phyloP scores from a whole-genome alignment of 2,797 vertebrate species.

The Erpetoichthys calabaricus region DNA sequence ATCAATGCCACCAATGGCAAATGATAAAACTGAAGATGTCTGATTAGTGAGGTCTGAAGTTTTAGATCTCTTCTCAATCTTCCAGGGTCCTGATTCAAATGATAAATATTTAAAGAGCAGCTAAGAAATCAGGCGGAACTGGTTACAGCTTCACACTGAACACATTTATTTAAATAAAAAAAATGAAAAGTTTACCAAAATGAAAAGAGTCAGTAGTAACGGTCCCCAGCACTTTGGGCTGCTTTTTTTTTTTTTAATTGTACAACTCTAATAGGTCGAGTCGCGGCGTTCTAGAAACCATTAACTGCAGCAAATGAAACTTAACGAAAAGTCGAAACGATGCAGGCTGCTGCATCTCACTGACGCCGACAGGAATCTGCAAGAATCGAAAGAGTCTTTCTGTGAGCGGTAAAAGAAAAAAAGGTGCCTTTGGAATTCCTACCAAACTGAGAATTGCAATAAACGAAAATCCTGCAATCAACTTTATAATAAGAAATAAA shows the following conservation, averaged over 20 bases:
- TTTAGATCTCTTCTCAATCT: background rate
- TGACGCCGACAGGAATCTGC: constrained; percentile 11
- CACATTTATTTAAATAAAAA: too few relatives aligned
- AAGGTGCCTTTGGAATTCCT: constrained; percentile 3
- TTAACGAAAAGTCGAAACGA: constrained; percentile 7
- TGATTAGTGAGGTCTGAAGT: background rate
- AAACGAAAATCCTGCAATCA: constrained; percentile 2
- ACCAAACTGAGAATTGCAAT: background rate
- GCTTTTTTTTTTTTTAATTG: too few relatives aligned
- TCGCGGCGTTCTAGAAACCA: too few relatives aligned
- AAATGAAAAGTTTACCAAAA: too few relatives aligned
- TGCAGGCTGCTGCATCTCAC: constrained; percentile 6
- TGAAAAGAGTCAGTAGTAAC: too few relatives aligned
- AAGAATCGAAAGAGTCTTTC: constrained; percentile 3
- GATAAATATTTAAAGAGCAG: background rate
- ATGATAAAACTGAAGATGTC: too few relatives aligned
- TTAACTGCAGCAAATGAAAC: too few relatives aligned
- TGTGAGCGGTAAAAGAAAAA: background rate
- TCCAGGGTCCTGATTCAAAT: background rate
- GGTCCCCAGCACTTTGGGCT: too few relatives aligned
- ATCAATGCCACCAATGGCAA: background rate
- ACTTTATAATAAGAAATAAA: background rate
- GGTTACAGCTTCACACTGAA: background rate
- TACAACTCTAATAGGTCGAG: too few relatives aligned
- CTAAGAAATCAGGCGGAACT: background rate